Evolutionary conservation across 1,140 invertebrate species (phyloP).

Genomic region (Euura lappo): DNA sequence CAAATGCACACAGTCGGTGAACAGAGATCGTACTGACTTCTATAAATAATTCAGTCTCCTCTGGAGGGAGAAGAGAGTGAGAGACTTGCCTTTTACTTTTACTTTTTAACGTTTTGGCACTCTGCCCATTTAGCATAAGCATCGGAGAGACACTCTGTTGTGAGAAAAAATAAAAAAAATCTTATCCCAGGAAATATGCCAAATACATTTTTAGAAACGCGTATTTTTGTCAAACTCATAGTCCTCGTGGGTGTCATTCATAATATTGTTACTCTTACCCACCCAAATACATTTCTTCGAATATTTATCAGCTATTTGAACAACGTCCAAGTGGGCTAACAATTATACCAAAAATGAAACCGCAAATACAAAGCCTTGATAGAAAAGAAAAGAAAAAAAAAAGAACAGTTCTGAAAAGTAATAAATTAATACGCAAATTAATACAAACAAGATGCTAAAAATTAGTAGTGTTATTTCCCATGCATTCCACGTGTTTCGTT

Average conservation of each 20-base stretch:
- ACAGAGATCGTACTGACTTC: constrained; percentile 56
- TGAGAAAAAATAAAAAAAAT: background rate
- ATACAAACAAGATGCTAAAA: too few relatives aligned
- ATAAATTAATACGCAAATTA: too few relatives aligned
- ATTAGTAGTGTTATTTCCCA: background rate
- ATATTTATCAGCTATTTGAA: too few relatives aligned
- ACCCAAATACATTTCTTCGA: too few relatives aligned
- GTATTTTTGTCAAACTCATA: constrained; percentile 12
- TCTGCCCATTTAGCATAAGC: constrained; percentile 32
- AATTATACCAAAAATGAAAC: too few relatives aligned
- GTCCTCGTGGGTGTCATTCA: constrained; percentile 32
- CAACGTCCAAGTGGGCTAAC: too few relatives aligned
- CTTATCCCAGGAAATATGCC: constrained; percentile 10
- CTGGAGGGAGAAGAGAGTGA: constrained; percentile 40
- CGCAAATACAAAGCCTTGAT: too few relatives aligned
- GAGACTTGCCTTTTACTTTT: constrained; percentile 38
- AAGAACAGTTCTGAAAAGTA: too few relatives aligned
- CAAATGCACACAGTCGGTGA: constrained; percentile 49
- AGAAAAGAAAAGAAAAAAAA: too few relatives aligned
- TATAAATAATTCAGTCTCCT: constrained; percentile 56
- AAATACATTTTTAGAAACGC: background rate
- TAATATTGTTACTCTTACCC: constrained; percentile 15
- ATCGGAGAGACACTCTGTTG: background rate
- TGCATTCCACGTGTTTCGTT: background rate
- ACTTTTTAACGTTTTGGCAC: constrained; percentile 50